phyloP scores from a whole-genome alignment of 64 coral and sea anemone genomes.

The Trachythela sp. region DNA sequence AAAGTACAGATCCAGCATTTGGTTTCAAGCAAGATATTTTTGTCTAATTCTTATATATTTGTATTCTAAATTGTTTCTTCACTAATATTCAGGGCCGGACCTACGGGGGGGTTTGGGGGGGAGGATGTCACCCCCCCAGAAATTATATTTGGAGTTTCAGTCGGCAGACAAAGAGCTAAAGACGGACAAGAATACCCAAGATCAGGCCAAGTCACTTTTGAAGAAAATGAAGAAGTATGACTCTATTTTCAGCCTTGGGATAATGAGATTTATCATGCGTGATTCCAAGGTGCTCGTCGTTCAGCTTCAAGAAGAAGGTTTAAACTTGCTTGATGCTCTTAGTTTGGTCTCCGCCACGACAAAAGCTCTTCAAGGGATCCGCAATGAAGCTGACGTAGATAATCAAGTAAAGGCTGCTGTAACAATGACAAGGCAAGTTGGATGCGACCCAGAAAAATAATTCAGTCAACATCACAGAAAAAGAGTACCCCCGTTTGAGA shows the following conservation, averaged over 20 bases:
- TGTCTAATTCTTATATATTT: no score
- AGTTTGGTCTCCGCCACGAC: not conserved
- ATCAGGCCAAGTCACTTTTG: not conserved
- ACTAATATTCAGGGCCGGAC: no score
- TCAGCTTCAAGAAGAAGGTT: slow-evolving; percentile 11
- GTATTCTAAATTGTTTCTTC: no score
- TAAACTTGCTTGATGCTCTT: not conserved
- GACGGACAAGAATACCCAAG: not conserved
- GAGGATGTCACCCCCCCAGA: no score
- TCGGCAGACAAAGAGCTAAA: not conserved
- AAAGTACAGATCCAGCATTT: no score
- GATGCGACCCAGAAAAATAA: not conserved
- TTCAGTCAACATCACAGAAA: not conserved
- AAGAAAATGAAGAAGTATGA: not conserved
- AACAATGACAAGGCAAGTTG: not conserved
- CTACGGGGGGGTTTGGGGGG: no score
- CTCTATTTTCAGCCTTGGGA: not conserved
- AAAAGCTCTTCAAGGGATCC: not conserved
- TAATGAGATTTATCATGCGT: slow-evolving; percentile 8
- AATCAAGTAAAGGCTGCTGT: slow-evolving; percentile 1
- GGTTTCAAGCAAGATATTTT: no score
- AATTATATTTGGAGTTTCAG: no score
- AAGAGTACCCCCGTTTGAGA: not conserved
- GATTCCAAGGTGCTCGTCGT: not conserved
- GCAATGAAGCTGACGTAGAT: no score